Evolutionary conservation across 2,797 vertebrate species (phyloP).

Genomic region (Galagoides demidoff): DNA sequence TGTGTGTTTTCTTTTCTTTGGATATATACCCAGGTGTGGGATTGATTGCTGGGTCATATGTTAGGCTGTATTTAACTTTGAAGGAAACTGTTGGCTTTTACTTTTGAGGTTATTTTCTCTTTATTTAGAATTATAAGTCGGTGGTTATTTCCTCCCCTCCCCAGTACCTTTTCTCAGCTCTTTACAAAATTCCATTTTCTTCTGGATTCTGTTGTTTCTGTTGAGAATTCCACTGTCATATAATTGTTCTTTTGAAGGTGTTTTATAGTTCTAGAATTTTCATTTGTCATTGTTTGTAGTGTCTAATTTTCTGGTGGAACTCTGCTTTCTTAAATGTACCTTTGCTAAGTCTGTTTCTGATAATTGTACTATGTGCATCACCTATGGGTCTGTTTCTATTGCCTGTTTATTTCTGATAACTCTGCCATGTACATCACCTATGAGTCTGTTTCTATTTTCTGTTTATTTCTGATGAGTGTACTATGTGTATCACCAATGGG

Average conservation of each 20-base stretch:
- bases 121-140: not conserved
- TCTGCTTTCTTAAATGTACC: not conserved
- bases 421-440: too few relatives aligned
- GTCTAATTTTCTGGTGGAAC: not conserved
- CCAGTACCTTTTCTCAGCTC: too few relatives aligned
- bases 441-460: too few relatives aligned
- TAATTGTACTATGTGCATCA: fast-evolving
- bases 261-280: not conserved
- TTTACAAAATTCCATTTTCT: not conserved
- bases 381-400: not conserved
- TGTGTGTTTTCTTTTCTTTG: fast-evolving
- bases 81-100: not conserved
- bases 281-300: not conserved
- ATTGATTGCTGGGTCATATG: fast-evolving
- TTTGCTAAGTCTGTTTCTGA: not conserved
- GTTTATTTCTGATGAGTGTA: too few relatives aligned
- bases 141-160: too few relatives aligned
- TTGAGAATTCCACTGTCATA: not conserved
- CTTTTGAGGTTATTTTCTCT: not conserved
- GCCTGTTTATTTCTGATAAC: not conserved
- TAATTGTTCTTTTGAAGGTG: too few relatives aligned
- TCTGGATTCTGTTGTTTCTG: not conserved
- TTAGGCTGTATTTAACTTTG: not conserved
- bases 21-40: not conserved
- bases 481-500: too few relatives aligned